Base-by-base conservation (phyloP, 2,113 vertebrate genomes). In the Meleagris gallopavo region DNA sequence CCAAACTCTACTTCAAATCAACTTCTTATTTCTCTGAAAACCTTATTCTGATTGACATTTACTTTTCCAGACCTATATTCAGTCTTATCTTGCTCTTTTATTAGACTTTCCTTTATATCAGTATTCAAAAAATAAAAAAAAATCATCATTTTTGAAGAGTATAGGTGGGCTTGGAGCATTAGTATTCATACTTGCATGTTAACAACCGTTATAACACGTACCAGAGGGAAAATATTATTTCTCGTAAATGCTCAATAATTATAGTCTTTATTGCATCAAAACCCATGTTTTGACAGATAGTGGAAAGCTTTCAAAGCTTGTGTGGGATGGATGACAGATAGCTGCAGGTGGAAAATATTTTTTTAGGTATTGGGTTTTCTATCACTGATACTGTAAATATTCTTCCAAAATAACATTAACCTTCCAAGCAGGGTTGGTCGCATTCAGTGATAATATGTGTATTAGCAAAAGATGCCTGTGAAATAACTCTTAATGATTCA, bases 231-330 rank as follows among this genome's bases (percentile, higher is more conserved):
- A 98, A 97, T 97, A 97, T 95, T 96, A 97, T 97, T 97, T 97
- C 97, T 97, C 95, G 93, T 96, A 98, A 97, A 96, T 97, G 97
- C 95, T 97, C 95, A 91, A 95, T 98, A 97, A 97, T 97, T 97
- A 97, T 69, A 96, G 97, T 97, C 97, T 98, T 98, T 97, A 97
- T 97, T 97, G 95, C 95, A 97, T 97, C 96, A 97, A 96, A 93
- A 94, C 91, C 97, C 91, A 62, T 97, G 96, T 93, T 94, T 95
- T 98, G 97, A 97, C 97, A 98, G 94, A 76, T 90, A 96, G 93
- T 95, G 90, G 96, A 97, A 98, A 97, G 95, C 95, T 97, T 97
- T 97, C 67, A 89, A 84, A 74, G 84, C 94, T 74, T 95, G 54
- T 55, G 50, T 96, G 91, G 95, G 96, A 97, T 94, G 95, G 92